A percentile compares a stretch with the other conserved stretches of the same genome.
Evolutionary conservation across 1,140 invertebrate genomes (phyloP).

Genomic region (Calliopsis andreniformis): DNA sequence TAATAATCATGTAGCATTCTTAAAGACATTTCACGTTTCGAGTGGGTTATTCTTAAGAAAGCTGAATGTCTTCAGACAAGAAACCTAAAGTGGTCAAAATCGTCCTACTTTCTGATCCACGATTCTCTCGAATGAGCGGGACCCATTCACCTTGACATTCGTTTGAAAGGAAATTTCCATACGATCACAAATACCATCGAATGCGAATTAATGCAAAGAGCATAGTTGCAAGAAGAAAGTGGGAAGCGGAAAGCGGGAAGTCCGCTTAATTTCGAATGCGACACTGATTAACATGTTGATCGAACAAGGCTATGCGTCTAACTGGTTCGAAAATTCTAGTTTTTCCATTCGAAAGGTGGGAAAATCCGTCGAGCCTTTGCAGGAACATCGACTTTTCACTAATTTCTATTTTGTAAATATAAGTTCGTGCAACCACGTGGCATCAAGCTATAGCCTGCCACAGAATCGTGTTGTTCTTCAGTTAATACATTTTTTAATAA

Average conservation of each 20-base stretch:
- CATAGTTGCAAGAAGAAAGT: neutral
- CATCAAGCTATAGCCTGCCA: no score
- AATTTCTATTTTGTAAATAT: no score
- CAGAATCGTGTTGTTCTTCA: no score
- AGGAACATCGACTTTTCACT: no score
- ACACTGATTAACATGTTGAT: neutral
- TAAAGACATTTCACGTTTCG: neutral
- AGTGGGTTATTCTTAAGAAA: constrained; percentile 29
- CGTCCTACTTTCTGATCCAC: constrained; percentile 9
- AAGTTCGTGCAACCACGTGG: no score
- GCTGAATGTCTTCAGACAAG: constrained; percentile 13
- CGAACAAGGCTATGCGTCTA: neutral
- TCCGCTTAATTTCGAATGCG: neutral
- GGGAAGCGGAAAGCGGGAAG: neutral
- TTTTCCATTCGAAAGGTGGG: neutral
- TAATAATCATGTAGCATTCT: neutral
- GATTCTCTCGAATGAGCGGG: constrained; percentile 6
- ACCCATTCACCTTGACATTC: neutral
- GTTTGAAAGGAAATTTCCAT: neutral
- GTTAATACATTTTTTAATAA: no score
- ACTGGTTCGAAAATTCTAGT: neutral
- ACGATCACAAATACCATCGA: no score
- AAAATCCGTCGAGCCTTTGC: neutral
- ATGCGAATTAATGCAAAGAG: neutral
- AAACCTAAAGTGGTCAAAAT: constrained; percentile 16